Evolutionary conservation across 2,888 invertebrate genomes (phyloP).

Genomic region (Sialis lutaria): DNA sequence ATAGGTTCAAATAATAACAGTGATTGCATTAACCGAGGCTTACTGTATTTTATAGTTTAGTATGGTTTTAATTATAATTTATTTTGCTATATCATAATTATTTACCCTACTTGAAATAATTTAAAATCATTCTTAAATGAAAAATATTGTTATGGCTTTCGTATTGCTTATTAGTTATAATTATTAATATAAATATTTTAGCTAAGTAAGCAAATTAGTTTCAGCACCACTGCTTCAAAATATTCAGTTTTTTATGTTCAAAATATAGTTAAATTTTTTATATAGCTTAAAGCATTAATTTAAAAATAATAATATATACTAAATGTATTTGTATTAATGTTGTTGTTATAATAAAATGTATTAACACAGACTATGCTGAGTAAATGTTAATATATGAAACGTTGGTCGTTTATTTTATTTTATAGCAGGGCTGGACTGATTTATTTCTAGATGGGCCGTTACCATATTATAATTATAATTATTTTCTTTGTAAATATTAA

Average conservation of each 20-base stretch:
- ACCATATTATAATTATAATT: too few relatives aligned
- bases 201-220: not conserved
- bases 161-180: too few relatives aligned
- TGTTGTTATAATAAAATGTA: not conserved
- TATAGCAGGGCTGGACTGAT: not conserved
- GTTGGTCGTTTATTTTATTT: not conserved
- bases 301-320: not conserved
- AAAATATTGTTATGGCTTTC: too few relatives aligned
- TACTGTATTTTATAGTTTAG: too few relatives aligned
- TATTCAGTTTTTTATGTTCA: not conserved
- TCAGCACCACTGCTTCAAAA: not conserved
- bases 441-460: not conserved
- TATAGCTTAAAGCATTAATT: slow-evolving; percentile 2
- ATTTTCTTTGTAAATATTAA: too few relatives aligned
- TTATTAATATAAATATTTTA: too few relatives aligned
- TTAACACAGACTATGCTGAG: not conserved
- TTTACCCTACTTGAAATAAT: too few relatives aligned
- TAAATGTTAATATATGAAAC: not conserved
- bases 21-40: too few relatives aligned
- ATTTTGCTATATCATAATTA: too few relatives aligned
- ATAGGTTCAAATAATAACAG: too few relatives aligned
- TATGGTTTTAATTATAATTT: too few relatives aligned
- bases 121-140: too few relatives aligned
- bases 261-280: not conserved
- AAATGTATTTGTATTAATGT: slow-evolving; percentile 2